phyloP scores from a whole-genome alignment of 1,140 invertebrate species.

The Platorchestia sp. region DNA sequence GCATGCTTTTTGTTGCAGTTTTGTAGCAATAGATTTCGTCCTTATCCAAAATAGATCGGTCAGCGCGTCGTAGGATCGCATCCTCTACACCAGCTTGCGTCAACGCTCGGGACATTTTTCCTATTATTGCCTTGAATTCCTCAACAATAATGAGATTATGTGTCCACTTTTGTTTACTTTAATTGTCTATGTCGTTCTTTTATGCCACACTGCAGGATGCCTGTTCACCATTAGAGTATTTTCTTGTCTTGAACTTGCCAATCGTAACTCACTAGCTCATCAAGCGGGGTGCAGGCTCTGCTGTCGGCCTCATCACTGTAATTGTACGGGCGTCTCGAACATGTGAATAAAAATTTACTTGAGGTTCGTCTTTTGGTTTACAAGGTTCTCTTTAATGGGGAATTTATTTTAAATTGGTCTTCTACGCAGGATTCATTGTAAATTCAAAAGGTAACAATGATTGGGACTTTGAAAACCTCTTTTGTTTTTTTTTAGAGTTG shows the following conservation, averaged over 20 bases:
- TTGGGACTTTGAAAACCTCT: background rate
- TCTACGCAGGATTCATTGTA: background rate
- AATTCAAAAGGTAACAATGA: background rate
- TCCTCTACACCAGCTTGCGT: background rate
- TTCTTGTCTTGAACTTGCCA: background rate
- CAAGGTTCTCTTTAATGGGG: background rate
- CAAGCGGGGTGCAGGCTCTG: background rate
- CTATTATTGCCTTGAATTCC: background rate
- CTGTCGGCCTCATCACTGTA: background rate
- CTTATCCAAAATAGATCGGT: slow-evolving; percentile 55
- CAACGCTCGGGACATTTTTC: slow-evolving; percentile 15
- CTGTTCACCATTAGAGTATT: background rate
- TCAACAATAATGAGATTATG: background rate
- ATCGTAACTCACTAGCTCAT: background rate
- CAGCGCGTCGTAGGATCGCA: slow-evolving; percentile 45
- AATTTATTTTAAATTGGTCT: background rate
- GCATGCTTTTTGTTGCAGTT: slow-evolving; percentile 34
- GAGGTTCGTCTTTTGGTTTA: background rate
- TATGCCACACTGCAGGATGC: background rate
- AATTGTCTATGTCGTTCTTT: slow-evolving; percentile 3
- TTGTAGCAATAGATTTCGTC: slow-evolving; percentile 51
- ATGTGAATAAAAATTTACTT: background rate
- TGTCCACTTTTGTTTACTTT: slow-evolving; percentile 21
- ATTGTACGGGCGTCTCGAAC: background rate
- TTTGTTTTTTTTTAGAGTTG: background rate